Evolutionary conservation across 2,113 vertebrate genomes (phyloP), one percentile per base, ranked within the genome.

Genomic region (Leuciscus idus): DNA sequence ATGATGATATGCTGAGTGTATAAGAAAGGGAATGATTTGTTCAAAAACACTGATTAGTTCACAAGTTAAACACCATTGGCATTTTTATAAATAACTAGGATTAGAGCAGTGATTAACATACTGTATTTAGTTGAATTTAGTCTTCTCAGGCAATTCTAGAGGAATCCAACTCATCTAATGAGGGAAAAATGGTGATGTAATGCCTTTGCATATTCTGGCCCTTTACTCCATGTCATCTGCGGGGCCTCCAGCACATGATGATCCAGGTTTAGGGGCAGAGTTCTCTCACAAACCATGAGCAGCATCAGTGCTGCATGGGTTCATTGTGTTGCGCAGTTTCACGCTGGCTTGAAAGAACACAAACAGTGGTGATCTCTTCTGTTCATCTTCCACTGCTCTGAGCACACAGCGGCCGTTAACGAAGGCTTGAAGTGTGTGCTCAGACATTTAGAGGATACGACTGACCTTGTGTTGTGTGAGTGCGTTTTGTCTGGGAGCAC

Each of bases 401-500:
- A 59, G 33, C 39, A 4, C n/a, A 64, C 4, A 15, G 50, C 19
- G 33, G 46, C 80, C 10, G 7, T 74, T 48, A 46, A 75, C 57
- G 2, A 61, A 62, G 68, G 13, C 36, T 23, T 84, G 72, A 46
- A 48, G 39, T 52, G n/a, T 84, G 46, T 81, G 61, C 61, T 50
- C 74, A 66, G 84, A 86, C 77, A 62, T 36, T 59, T 72, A 21
- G 13, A 61, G 13, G 52, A 39, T 48, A 43, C 33, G 73, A 62
- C 61, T 81, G 84, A 81, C 77, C 64, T 62, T 57, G 84, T 59
- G 64, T 57, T 86, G 64, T 81, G 48, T n/a, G 70, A 26, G 43
- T 55, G 57, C 6, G 59, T 55, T 30, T 66, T 62, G 73, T 76
- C 72, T 74, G 78, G 46, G 46, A 83, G 30, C 72, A 76, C 80